Conservation (phyloP, 2,888 invertebrate genomes). For the Horisme vitalbata region DNA sequence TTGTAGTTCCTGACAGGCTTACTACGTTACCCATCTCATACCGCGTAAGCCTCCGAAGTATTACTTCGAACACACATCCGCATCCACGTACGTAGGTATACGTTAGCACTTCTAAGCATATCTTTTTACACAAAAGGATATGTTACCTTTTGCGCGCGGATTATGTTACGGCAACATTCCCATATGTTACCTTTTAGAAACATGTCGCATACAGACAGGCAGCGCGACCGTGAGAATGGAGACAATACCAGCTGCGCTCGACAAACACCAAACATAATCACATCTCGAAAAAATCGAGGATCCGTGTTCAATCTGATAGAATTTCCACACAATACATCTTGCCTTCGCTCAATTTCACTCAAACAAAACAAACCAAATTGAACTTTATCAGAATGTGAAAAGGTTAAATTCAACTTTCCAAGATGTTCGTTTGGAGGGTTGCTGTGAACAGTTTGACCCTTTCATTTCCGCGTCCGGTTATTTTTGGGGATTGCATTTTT, state of each 20-base stretch:
- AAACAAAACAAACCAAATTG: background rate
- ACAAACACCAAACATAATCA: constrained; percentile 11
- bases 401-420: background rate
- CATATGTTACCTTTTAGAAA: constrained; percentile 12
- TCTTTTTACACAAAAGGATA: constrained; percentile 16
- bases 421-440: constrained; percentile 32
- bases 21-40: background rate
- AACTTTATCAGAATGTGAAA: background rate
- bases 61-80: constrained; percentile 5
- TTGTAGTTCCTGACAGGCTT: constrained; percentile 1
- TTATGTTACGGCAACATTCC: constrained; percentile 19
- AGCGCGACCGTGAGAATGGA: constrained; percentile 16
- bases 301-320: constrained; percentile 12
- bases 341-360: background rate
- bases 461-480: constrained; percentile 50
- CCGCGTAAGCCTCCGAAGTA: background rate
- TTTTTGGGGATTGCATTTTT: constrained; percentile 47
- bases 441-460: constrained; percentile 54
- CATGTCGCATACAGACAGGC: constrained; percentile 3
- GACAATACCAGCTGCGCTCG: constrained; percentile 15
- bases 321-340: constrained; percentile 11
- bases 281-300: constrained; percentile 13
- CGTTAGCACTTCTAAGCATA: background rate
- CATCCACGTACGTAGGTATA: background rate
- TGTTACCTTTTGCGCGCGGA: constrained; percentile 11